Percentiles rank a stretch among this genome's conserved stretches.
Evolutionary conservation across 2,113 vertebrate genomes (phyloP).

Genomic region (Forbesichthys papilliferus): DNA sequence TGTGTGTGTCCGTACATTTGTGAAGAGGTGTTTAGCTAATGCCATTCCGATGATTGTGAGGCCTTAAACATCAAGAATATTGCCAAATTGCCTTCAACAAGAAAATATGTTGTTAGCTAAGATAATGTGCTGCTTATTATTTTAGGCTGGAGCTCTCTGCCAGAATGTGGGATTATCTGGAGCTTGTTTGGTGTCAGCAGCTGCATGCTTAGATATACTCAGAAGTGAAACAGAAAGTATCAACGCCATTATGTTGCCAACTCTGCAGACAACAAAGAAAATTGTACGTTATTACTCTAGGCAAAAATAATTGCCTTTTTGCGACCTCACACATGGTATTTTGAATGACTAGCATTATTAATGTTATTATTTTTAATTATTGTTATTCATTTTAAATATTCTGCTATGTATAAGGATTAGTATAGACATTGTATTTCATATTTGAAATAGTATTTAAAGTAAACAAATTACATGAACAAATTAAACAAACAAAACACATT

Average conservation of each 20-base stretch:
- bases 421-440: no score
- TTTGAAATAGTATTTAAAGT: no score
- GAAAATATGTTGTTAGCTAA: conserved; percentile 73
- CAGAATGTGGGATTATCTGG: conserved; percentile 61
- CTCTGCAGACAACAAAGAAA: conserved; percentile 48
- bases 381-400: no score
- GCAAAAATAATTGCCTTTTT: conserved; percentile 43
- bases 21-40: conserved; percentile 65
- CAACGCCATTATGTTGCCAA: conserved; percentile 61
- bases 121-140: conserved; percentile 68
- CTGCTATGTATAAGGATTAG: no score
- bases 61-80: conserved; percentile 75
- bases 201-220: conserved; percentile 68
- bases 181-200: conserved; percentile 58
- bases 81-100: conserved; percentile 75
- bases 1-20: conserved; percentile 24
- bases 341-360: conserved; percentile 33
- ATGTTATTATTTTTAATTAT: conserved; percentile 10
- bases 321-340: conserved; percentile 35
- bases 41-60: conserved; percentile 66
- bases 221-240: conserved; percentile 51
- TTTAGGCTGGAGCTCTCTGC: conserved; percentile 62
- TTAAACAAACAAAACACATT: no score
- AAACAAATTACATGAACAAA: no score
- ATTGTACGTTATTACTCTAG: conserved; percentile 54